These are phyloP conservation scores for Therioaphis trifolii DNA, from an alignment of 2,888 invertebrate species.

Conservation along the genomic window DNA sequence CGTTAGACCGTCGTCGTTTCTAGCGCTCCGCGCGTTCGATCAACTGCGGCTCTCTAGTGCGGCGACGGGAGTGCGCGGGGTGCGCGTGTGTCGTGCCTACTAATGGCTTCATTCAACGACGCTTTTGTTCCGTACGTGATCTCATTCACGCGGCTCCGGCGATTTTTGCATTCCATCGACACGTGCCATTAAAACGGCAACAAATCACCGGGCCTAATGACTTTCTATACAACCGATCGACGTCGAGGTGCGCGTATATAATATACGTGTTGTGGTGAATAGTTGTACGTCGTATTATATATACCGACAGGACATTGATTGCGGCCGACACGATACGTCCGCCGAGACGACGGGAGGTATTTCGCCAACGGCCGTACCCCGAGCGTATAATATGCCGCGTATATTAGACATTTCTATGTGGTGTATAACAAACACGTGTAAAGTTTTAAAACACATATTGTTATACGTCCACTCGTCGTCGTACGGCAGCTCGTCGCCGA, in stretches of 20 bases:
- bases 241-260: background rate
- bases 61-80: background rate
- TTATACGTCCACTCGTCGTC: no score
- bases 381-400: background rate
- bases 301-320: constrained; percentile 18
- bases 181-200: constrained; percentile 59
- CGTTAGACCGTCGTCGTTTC: no score
- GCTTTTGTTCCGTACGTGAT: constrained; percentile 30
- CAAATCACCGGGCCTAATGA: constrained; percentile 57
- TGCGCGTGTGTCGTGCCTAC: background rate
- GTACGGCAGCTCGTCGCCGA: no score
- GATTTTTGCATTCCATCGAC: constrained; percentile 59
- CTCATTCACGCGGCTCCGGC: constrained; percentile 32
- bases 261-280: background rate
- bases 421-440: no score
- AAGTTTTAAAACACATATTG: no score
- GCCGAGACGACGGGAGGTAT: constrained; percentile 30
- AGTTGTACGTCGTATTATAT: background rate
- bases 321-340: constrained; percentile 24
- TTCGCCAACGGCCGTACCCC: background rate
- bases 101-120: constrained; percentile 42
- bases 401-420: no score
- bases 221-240: constrained; percentile 43
- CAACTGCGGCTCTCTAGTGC: background rate
- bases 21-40: no score